These are phyloP conservation scores for Dryobotodes eremita DNA, from an alignment of 2,888 invertebrate species.

Conservation along the genomic window DNA sequence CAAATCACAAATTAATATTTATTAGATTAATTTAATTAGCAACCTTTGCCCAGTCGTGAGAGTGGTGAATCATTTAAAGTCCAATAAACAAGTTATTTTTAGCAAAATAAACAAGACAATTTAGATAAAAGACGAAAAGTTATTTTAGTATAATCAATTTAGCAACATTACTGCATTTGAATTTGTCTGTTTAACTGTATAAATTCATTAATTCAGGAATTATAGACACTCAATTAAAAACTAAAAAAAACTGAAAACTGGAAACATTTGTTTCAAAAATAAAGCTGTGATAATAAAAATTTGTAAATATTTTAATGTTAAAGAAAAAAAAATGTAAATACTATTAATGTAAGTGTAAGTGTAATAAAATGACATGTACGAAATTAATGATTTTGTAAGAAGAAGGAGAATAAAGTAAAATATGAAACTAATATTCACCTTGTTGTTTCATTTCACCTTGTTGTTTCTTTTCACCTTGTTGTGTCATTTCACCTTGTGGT, in stretches of 20 bases:
- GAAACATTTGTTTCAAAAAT: conserved; percentile 60
- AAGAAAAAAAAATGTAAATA: conserved; percentile 41
- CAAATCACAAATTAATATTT: conserved; percentile 26
- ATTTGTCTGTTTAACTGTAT: background rate
- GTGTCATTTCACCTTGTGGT: conserved; percentile 16
- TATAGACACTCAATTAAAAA: conserved; percentile 8
- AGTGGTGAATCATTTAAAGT: conserved; percentile 14
- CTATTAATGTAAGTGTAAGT: conserved; percentile 18
- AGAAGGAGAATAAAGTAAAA: conserved; percentile 40
- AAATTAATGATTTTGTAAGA: conserved; percentile 33
- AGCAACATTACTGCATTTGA: background rate
- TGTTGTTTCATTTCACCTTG: conserved; percentile 23
- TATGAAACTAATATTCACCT: background rate
- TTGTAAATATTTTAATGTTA: conserved; percentile 45
- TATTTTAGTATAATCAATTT: background rate
- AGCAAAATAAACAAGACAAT: conserved; percentile 16
- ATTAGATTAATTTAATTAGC: conserved; percentile 45
- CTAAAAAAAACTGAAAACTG: conserved; percentile 9
- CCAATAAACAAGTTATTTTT: conserved; percentile 4
- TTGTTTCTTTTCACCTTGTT: background rate
- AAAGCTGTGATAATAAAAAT: conserved; percentile 56
- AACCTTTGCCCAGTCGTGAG: conserved; percentile 42
- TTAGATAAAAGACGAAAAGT: background rate
- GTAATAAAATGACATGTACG: background rate
- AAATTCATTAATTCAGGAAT: background rate